Evolutionary conservation across 2,797 vertebrate genomes (phyloP), one percentile per base, ranked within the genome.

Genomic region (Dicrostonyx torquatus): DNA sequence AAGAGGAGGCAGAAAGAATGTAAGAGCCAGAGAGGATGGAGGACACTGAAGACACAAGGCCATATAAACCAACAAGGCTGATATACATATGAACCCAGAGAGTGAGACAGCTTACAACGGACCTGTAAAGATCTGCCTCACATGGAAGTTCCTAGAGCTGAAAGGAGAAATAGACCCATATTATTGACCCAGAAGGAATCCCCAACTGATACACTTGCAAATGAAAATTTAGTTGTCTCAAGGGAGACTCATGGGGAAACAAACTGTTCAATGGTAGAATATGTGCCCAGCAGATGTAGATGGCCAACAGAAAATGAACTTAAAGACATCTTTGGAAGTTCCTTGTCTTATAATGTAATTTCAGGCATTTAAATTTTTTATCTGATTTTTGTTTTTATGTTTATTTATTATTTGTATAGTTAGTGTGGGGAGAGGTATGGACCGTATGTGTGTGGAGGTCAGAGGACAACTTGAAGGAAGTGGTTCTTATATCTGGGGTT

Each of bases 391-490:
- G 40, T 45, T 60, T 34, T 34, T 48, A 1, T 34, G 11, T 24
- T 6, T 14, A 31, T 37, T 10, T 79, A 79, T 79, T 29, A 10
- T 29, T 80, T 60, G 12, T 50, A 7, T 9, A 10, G 3, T 48
- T 24, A 34, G 62, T n/a, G 31, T 34, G 1, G 13, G 7, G 4
- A 1, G 6, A 22, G 6, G 2, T n/a, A 66, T 66, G 26, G 2
- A 37, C 40, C 7, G 12, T 34, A 85, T 26, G 12, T 68, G 8
- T 48, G 20, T 50, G 31, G 34, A 68, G 20, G 83, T 85, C 20
- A 26, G 20, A 26, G 13, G 20, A n/a, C 62, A 85, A 68, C 43
- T 85, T 85, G 20, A 50, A 66, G 3, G 2, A n/a, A 34, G 8
- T 24, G 31, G 8, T 15, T 31, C 29, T 45, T 3, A 22, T 9